Evolutionary conservation across 92 coral and sea anemone genomes (phyloP), one percentile per base, ranked within the genome.

Genomic region (Bergia puertoricense): DNA sequence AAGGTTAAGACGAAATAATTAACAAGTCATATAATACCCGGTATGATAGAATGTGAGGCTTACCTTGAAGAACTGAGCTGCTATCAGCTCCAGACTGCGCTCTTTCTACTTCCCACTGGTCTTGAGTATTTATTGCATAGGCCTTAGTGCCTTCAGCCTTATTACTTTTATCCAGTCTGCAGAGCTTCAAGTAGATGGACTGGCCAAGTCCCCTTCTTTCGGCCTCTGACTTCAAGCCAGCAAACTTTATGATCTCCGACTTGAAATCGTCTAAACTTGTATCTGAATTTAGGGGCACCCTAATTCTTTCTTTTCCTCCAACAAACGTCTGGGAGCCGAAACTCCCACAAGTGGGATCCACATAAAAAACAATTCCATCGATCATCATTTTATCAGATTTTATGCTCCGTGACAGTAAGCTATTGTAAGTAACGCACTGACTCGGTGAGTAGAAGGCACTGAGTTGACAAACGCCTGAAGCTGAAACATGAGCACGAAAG

Each of bases 181-280:
- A 89, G 6, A 85, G 84, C 71, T 83, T 89, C 84, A 85, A 67
- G 51, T 89, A 88, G 40, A 89, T 89, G 18, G 74, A 89, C 37
- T 88, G 68, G 30, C 92, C 86, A 23, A 89, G 71, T n/a, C 92
- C 92, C 62, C 92, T 81, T 36, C 82, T 89, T 75, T 89, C 89
- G 85, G 92, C 86, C 67, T 89, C 92, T 46, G 84, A 78, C 86
- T 89, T 89, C 56, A 89, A 81, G 72, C 91, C 91, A n/a, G 56
- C 56, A 50, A 50, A 7, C 56, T 50, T 45, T 45, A 45, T 45
- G 48, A 45, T 45, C 6, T 0, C 68, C 14, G 62, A 54, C 0
- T 54, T 54, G 62, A 59, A 59, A 59, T 59, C 68, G 3, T 45
- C 48, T 45, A 45, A 45, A 45, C 48, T 45, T 45, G 48, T 45